phyloP scores from a whole-genome alignment of 37 sponge, comb jelly and placozoan genomes.

The Eunapius fragilis region DNA sequence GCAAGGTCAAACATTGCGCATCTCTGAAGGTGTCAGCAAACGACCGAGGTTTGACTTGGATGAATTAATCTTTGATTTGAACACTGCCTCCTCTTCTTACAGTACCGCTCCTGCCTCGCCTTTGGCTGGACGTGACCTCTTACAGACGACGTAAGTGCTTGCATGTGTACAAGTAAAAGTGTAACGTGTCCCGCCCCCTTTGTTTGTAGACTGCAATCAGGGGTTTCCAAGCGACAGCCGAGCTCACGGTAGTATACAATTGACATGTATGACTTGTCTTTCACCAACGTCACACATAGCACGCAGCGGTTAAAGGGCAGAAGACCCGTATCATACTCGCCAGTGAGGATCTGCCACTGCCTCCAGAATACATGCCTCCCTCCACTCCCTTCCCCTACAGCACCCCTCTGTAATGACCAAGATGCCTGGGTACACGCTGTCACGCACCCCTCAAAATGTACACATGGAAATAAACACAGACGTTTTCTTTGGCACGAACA shows the following conservation, averaged over 20 bases:
- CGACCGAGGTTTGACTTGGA: background rate
- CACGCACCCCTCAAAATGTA: conserved; percentile 14
- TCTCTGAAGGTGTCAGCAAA: background rate
- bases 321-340: background rate
- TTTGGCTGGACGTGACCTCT: background rate
- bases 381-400: background rate
- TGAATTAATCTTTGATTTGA: background rate
- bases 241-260: background rate
- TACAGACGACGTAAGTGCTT: background rate
- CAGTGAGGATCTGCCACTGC: background rate
- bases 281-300: background rate
- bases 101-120: background rate
- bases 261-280: background rate
- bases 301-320: background rate
- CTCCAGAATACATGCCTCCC: background rate
- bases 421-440: conserved; percentile 25
- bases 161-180: background rate
- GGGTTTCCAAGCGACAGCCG: background rate
- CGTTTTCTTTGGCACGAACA: conserved; percentile 39
- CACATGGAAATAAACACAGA: conserved; percentile 36
- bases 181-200: background rate
- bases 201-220: background rate
- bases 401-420: background rate
- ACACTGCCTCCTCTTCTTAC: background rate
- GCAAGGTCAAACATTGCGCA: background rate